Percentiles rank a stretch among this genome's conserved stretches.
Conservation (phyloP, 2,888 invertebrate genomes). For the Myopa tessellatipennis region DNA sequence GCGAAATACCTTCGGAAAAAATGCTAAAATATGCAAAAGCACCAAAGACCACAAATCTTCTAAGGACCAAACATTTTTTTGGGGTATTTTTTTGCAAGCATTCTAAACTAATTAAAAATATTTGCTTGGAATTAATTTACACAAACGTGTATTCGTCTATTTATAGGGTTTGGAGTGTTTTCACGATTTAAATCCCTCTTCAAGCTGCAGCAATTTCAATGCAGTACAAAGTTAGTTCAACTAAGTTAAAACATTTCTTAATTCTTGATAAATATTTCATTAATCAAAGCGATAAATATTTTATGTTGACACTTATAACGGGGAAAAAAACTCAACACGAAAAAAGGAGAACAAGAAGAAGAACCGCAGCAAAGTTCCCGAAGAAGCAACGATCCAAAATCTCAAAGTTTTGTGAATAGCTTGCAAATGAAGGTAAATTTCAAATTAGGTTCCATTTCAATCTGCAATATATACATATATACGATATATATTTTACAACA, state of each 20-base stretch:
- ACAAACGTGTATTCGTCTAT: conserved; percentile 48
- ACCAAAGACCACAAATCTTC: conserved; percentile 61
- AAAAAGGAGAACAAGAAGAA: neutral
- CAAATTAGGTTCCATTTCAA: conserved; percentile 53
- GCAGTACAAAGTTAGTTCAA: neutral
- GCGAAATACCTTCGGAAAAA: conserved; percentile 45
- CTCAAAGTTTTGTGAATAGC: conserved; percentile 50
- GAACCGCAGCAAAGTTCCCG: neutral
- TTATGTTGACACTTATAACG: conserved; percentile 43
- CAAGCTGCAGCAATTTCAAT: too few species aligned
- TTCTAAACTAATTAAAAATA: conserved; percentile 65
- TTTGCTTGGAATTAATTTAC: conserved; percentile 49
- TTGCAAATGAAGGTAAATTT: conserved; percentile 53
- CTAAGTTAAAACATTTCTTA: conserved; percentile 13
- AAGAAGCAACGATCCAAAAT: conserved; percentile 2
- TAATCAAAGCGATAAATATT: conserved; percentile 53
- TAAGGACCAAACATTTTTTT: conserved; percentile 39
- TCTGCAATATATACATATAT: conserved; percentile 3
- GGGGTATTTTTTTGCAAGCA: conserved; percentile 46
- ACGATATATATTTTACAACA: neutral
- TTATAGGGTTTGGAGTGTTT: conserved; percentile 26
- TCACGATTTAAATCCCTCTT: neutral
- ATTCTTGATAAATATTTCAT: conserved; percentile 49
- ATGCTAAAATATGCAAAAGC: conserved; percentile 55
- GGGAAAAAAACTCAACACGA: neutral